Base-by-base conservation (phyloP, 2,113 vertebrate species). In the Toxotes jaculatrix region DNA sequence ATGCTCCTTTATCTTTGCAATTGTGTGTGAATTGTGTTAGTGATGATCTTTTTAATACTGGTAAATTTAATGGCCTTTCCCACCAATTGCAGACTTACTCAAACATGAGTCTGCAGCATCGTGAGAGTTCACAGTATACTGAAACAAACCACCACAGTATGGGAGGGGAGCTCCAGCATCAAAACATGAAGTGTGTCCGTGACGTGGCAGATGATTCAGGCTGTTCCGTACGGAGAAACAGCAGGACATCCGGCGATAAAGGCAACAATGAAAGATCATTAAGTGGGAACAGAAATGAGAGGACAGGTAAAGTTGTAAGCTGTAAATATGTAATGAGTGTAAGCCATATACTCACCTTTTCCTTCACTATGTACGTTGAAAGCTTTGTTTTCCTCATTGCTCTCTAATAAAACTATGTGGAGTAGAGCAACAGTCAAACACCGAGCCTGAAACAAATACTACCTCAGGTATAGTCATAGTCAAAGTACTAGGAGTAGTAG, bases 251-350 rank as follows among this genome's bases (percentile, higher is more conserved):
- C 14, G 0, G 11, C 42, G 64, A 76, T 4, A 16, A 62, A 42
- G 17, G 9, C 11, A 36, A 17, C 13, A 17, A 2, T 42, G 64
- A 77, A 51, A 68, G 34, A 70, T 11, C 13, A 0, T 23, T 10
- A 17, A 74, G 27, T 16, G 32, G 57, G 17, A 66, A 17, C 32
- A 61, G 27, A 55, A 63, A 7, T 10, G 16, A 11, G 11, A 74
- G 34, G 31, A 77, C 0, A 83, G 76, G 84, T 88, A 31, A 71
- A 57, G 40, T 62, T 69, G 32, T 66, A 23, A 49, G 6, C 12
- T 32, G 3, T 51, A 47, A 5, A 68, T 68, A 4, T 43, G 51
- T 13, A 32, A 66, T 60, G 14, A 59, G 49, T 17, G 0, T 21
- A 21, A 60, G 32, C 16, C 42, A 21, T 60, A 31, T 17, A 2